Base-by-base conservation (phyloP, 2,888 invertebrate species). In the Tetanocera ferruginea region DNA sequence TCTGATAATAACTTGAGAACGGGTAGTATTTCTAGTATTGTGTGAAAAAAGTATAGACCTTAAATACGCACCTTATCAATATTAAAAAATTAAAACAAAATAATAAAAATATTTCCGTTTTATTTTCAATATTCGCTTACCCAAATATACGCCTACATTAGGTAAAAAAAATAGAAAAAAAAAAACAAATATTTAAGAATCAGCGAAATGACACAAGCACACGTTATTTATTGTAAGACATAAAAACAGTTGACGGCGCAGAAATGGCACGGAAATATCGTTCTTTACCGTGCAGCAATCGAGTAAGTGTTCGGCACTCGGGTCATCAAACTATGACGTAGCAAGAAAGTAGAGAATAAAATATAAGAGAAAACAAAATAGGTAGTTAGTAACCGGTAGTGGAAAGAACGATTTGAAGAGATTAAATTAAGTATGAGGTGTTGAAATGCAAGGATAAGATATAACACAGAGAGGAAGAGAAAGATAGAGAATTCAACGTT, bases 241-340 rank as follows among this genome's bases (percentile, higher is more conserved):
- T 79, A 72, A 84, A 84, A 85, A 85, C 76, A 81, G 82, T 84
- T 85, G 86, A 85, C 86, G 84, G 81, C 80, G 83, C 83, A 78
- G 76, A 78, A 49, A 67, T 73, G 77, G 60, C 78, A 73, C 67
- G 77, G 72, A 19, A 55, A 43, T n/a, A n/a, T n/a, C 11, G 43
- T 43, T 11, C 11, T 11, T 11, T 43, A 43, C 43, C 14, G 11
- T 6, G 6, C 4, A 43, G 43, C 43, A 2, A 31, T 3, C 31
- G 31, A 43, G 43, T 14, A 3, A 43, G 43, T 14, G 43, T 43
- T 43, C 43, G n/a, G n/a, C 19, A 55, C 37, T 25, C 73, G 76
- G 85, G 86, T 86, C 86, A 85, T 87, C 86, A 86, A 86, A 86
- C 87, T 87, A 82, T 83, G 84, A 83, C 83, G 85, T 84, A 80